Percentiles rank a stretch among this genome's conserved stretches.
Evolutionary conservation across 2,113 vertebrate genomes (phyloP).

Genomic region (Salvelinus sp.): DNA sequence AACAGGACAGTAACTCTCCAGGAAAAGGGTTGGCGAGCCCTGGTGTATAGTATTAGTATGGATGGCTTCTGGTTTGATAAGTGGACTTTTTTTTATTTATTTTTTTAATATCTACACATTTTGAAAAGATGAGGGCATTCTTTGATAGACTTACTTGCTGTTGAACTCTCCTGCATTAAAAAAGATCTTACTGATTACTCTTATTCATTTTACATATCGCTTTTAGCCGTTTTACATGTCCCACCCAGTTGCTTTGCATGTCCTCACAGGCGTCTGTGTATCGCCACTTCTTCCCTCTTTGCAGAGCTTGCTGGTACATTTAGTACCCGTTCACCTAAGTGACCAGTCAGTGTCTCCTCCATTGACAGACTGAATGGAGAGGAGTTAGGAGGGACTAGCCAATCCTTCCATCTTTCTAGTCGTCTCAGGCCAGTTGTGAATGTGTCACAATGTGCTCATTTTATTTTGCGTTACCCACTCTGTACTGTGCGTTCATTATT

Average conservation of each 20-base stretch:
- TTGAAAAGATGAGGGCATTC: background rate
- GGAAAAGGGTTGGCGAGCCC: background rate
- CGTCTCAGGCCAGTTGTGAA: background rate
- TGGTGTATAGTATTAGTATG: background rate
- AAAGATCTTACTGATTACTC: background rate
- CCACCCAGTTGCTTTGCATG: background rate
- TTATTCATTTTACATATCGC: background rate
- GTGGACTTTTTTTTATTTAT: slow-evolving; percentile 8
- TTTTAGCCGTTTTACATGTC: background rate
- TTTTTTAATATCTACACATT: background rate
- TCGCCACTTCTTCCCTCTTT: background rate
- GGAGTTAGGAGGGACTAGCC: background rate
- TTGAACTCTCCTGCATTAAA: background rate
- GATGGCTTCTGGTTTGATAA: slow-evolving; percentile 28
- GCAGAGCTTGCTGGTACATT: background rate
- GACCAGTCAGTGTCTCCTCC: background rate
- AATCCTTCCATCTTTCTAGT: background rate
- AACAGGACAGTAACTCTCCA: no score
- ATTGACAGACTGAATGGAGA: background rate
- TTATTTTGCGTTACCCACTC: slow-evolving; percentile 52
- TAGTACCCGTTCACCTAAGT: background rate
- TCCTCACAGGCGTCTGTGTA: background rate
- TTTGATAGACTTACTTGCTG: background rate
- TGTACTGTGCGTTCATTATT: slow-evolving; percentile 54
- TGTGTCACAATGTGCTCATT: slow-evolving; percentile 30